Evolutionary conservation across 2,888 invertebrate species (phyloP), one percentile per base, ranked within the genome.

Genomic region (Clanis bilineata): DNA sequence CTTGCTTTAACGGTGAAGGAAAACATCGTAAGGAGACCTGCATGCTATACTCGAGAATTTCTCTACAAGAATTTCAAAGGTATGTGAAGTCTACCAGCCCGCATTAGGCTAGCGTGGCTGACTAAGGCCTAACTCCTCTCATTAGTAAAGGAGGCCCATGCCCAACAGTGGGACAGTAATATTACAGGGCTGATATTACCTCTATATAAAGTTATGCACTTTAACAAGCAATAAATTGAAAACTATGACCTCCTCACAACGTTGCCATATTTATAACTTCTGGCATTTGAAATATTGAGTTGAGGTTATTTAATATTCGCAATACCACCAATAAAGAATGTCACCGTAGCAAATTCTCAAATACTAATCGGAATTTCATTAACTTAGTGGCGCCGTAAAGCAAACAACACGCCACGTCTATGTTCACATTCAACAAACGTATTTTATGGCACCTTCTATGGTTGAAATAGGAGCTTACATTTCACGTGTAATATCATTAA

Each of bases 331-430:
- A n/a, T n/a, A 69, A 47, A 64, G 69, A 70, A 67, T 66, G 63
- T 68, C 65, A 65, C 57, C 64, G 59, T 54, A 47, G 51, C 65
- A 67, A 73, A 70, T 67, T 70, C 67, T 63, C 63, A 72, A 72
- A 74, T 66, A 65, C 64, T 72, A 73, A 67, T 72, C 61, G 66
- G 72, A 76, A 76, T 79, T 79, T 76, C 73, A 79, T 79, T 79
- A 77, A 71, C 73, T 73, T 69, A 58, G 69, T 66, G 70, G 69
- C 66, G 65, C 67, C 68, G 67, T 67, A 77, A 67, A 65, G 68
- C 74, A 79, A 77, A 76, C 73, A 71, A 61, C 63, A 60, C 61
- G 68, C 64, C 71, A 62, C 62, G 64, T 65, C 60, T 51, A 64
- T 57, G 22, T 68, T 68, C 65, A 70, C 73, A 72, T 74, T 74